Evolutionary conservation across 1,140 invertebrate species (phyloP).

Genomic region (Homarus americanus): DNA sequence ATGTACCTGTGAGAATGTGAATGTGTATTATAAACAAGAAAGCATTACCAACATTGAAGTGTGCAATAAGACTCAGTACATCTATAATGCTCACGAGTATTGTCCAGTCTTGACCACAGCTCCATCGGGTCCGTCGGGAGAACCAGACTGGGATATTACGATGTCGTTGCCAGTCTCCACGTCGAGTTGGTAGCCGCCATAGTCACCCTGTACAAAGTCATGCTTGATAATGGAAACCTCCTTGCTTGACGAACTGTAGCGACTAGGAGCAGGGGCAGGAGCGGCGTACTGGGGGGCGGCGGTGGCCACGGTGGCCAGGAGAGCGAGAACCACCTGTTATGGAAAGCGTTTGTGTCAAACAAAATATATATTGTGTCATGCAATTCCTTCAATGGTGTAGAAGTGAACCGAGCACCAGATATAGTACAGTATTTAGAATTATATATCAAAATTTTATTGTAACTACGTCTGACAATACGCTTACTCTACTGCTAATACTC

Average conservation of each 20-base stretch:
- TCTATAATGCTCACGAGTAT: not conserved
- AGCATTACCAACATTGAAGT: no score
- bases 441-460: no score
- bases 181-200: not conserved
- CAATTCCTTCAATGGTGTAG: no score
- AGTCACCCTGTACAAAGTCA: not conserved
- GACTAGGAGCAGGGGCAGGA: not conserved
- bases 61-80: no score
- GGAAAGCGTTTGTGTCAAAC: no score
- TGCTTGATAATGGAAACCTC: not conserved
- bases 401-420: no score
- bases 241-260: not conserved
- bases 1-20: not conserved
- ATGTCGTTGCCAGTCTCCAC: conserved; percentile 9
- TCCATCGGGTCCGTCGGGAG: not conserved
- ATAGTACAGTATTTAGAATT: no score
- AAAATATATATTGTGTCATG: no score
- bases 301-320: not conserved
- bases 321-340: not conserved
- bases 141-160: not conserved
- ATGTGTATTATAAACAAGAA: no score
- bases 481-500: no score
- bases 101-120: not conserved
- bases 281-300: not conserved
- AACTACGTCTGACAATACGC: no score